Evolutionary conservation across 2,113 vertebrate genomes (phyloP), one percentile per base, ranked within the genome.

Genomic region (Ploceus nigricollis): DNA sequence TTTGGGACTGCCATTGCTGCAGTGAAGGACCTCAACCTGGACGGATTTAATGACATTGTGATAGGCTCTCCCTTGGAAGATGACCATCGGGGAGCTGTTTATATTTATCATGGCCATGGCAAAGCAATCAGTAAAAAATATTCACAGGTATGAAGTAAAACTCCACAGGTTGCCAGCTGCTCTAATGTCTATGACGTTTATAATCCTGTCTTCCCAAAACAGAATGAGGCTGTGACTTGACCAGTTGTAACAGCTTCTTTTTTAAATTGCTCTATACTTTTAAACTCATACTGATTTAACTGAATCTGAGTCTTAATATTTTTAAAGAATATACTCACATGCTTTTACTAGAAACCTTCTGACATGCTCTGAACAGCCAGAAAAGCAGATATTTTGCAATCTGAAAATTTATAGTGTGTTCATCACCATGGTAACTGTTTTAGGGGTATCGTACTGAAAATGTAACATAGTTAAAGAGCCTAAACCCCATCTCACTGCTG

Each of bases 1-100:
- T 99, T 99, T 1, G 99, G 99, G n/a, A 99, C 99, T 0, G 98
- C 99, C 1, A 99, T 99, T n/a, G 99, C 99, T 23, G 98, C 99
- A 0, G 98, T 99, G 27, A 98, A 97, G 13, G 99, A 99, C 82
- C 98, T 99, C 89, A 99, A 99, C 96, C 98, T 99, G 33, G 99
- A 99, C 14, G 98, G 98, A 4, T 98, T 98, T 50, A 99, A 98
- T 51, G 99, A 99, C 72, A 94, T 99, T 25, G 99, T 99, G 39
- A 99, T 99, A 35, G 99, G 99, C 3, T 98, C 99, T 5, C 99
- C 99, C 2, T 95, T 99, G 39, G 99, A 99, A 87, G 98, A 99
- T 39, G 99, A 99, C 93, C 99, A 99, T 65, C 96, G 97, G 4
- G 99, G 99, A 42, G 99, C 99, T 8, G 99, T 99, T 39, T 99